Evolutionary conservation across 2,888 invertebrate genomes (phyloP).

Genomic region (Trilocha varians): DNA sequence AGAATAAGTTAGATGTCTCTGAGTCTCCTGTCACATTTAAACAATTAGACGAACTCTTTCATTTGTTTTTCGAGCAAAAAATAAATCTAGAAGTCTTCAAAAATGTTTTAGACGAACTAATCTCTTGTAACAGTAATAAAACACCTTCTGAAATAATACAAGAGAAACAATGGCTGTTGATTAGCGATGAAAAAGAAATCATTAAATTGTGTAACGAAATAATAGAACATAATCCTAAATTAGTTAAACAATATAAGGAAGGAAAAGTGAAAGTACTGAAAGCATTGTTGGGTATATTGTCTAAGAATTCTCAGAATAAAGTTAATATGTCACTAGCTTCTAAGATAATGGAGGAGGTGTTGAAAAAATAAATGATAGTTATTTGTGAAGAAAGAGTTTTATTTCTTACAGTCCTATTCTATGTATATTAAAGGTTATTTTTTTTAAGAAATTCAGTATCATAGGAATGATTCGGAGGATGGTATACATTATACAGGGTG

Average conservation of each 20-base stretch:
- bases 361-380: slow-evolving; percentile 54
- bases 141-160: slow-evolving; percentile 67
- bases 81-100: slow-evolving; percentile 77
- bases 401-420: slow-evolving; percentile 9
- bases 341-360: slow-evolving; percentile 74
- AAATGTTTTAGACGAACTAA: slow-evolving; percentile 44
- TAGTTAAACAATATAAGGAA: slow-evolving; percentile 76
- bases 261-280: slow-evolving; percentile 81
- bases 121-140: slow-evolving; percentile 26
- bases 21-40: slow-evolving; percentile 67
- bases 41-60: slow-evolving; percentile 75
- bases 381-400: slow-evolving; percentile 12
- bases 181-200: slow-evolving; percentile 75
- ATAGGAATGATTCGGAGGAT: too few relatives aligned
- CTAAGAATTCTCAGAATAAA: slow-evolving; percentile 72
- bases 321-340: slow-evolving; percentile 79
- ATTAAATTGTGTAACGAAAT: slow-evolving; percentile 74
- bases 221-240: slow-evolving; percentile 76
- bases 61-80: slow-evolving; percentile 70
- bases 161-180: slow-evolving; percentile 76
- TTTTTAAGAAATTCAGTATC: too few relatives aligned
- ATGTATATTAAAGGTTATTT: too few relatives aligned
- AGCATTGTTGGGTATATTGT: slow-evolving; percentile 76
- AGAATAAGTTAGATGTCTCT: slow-evolving; percentile 71
- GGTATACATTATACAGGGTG: too few relatives aligned